These are phyloP conservation scores for Lepidurus apus DNA, from an alignment of 1,140 invertebrate species.

Conservation along the genomic window DNA sequence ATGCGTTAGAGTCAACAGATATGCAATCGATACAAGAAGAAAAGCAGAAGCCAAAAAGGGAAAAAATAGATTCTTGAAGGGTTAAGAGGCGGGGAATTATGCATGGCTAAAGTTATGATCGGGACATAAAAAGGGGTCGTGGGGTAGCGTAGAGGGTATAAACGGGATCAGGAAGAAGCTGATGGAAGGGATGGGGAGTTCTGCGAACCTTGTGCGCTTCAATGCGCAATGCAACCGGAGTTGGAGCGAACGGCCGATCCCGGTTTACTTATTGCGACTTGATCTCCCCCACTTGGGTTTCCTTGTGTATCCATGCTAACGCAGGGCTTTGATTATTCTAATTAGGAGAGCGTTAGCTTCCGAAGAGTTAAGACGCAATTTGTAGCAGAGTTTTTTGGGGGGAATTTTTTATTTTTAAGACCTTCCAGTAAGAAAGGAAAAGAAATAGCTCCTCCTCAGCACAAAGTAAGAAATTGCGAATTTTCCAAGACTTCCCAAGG, in stretches of 20 bases:
- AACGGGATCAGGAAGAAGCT: no score
- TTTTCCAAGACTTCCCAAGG: no score
- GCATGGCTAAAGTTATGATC: background rate
- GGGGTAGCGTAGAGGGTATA: background rate
- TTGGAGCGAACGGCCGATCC: background rate
- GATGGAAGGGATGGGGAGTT: background rate
- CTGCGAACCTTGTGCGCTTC: background rate
- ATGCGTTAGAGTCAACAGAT: background rate
- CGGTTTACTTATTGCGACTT: background rate
- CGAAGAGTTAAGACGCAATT: background rate
- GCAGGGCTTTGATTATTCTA: background rate
- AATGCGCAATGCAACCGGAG: background rate
- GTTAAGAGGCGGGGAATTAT: slow-evolving; percentile 10
- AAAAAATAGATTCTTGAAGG: slow-evolving; percentile 2
- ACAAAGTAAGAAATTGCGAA: no score
- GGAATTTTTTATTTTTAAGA: no score
- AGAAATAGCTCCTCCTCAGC: no score
- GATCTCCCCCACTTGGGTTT: background rate
- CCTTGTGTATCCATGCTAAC: background rate
- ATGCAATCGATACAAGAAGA: background rate
- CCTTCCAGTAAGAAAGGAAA: no score
- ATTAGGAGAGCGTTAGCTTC: background rate
- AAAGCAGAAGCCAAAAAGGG: background rate
- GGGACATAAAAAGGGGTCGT: background rate
- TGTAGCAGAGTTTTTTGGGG: no score